These are phyloP conservation scores for Aphyosemion australe DNA, from an alignment of 2,113 vertebrate species.

Conservation along the genomic window DNA sequence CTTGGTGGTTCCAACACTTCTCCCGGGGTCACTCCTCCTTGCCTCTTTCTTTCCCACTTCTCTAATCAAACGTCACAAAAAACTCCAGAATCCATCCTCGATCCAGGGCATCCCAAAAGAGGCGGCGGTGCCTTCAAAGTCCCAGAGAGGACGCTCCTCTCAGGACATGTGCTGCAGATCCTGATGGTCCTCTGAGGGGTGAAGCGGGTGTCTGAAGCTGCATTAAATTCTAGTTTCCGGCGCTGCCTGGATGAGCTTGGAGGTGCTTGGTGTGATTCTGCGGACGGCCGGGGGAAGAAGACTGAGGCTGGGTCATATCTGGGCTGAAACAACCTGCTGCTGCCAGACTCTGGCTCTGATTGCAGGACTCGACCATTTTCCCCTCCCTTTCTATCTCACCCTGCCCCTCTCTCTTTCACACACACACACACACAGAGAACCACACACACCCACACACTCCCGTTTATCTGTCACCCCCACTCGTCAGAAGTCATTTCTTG, in stretches of 20 bases:
- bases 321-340: constrained; percentile 49
- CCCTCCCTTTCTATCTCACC: constrained; percentile 42
- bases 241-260: constrained; percentile 35
- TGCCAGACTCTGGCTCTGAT: constrained; percentile 60
- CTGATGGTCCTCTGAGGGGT: constrained; percentile 44
- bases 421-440: background rate
- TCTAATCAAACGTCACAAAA: constrained; percentile 46
- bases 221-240: constrained; percentile 40
- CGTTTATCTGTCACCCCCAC: constrained; percentile 32
- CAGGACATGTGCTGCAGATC: constrained; percentile 26
- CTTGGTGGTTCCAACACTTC: constrained; percentile 20
- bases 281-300: constrained; percentile 36
- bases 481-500: constrained; percentile 56
- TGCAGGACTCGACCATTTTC: constrained; percentile 56
- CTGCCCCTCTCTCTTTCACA: constrained; percentile 29
- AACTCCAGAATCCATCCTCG: constrained; percentile 37
- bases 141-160: constrained; percentile 17
- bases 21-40: constrained; percentile 19
- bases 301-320: constrained; percentile 44
- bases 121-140: constrained; percentile 2
- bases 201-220: constrained; percentile 16
- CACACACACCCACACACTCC: constrained; percentile 11
- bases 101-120: constrained; percentile 31
- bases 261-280: constrained; percentile 36
- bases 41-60: constrained; percentile 2